Conservation (phyloP, 2,888 invertebrate genomes). For the Acrobasis repandana region DNA sequence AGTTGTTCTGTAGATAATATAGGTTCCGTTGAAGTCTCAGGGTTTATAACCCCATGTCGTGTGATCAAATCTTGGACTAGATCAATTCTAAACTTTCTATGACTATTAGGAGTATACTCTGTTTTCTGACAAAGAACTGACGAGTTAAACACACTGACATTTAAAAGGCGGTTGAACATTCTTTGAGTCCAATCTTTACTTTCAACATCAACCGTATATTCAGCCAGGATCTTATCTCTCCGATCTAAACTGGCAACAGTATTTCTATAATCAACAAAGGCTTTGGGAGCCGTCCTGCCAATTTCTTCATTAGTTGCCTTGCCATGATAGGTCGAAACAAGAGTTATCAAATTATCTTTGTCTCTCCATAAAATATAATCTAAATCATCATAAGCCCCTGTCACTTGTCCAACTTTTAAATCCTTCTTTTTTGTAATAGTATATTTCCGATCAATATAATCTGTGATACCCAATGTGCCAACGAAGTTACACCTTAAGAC, state of each 20-base stretch:
- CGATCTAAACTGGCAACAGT: slow-evolving; percentile 3
- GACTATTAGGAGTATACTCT: not conserved
- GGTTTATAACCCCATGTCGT: not conserved
- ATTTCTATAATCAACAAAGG: slow-evolving; percentile 6
- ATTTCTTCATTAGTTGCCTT: not conserved
- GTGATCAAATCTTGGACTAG: not conserved
- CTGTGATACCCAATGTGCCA: slow-evolving; percentile 1
- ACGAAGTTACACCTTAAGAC: slow-evolving; percentile 7
- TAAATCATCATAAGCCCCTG: not conserved
- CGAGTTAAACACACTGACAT: slow-evolving; percentile 4
- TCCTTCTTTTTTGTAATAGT: not conserved
- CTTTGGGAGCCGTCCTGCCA: not conserved
- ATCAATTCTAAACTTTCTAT: slow-evolving; percentile 1
- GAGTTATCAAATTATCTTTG: not conserved
- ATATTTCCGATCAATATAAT: not conserved
- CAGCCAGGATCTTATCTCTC: slow-evolving; percentile 2
- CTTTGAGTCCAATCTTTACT: not conserved
- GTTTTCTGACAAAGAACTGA: not conserved
- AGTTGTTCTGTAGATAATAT: not conserved
- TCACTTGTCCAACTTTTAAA: slow-evolving; percentile 1
- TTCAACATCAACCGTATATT: not conserved
- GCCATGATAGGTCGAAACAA: not conserved
- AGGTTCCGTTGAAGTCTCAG: not conserved
- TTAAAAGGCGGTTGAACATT: slow-evolving; percentile 1
- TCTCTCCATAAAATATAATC: slow-evolving; percentile 11